Evolutionary conservation across 2,888 invertebrate genomes (phyloP), one percentile per base, ranked within the genome.

Genomic region (Amblyteles armatorius): DNA sequence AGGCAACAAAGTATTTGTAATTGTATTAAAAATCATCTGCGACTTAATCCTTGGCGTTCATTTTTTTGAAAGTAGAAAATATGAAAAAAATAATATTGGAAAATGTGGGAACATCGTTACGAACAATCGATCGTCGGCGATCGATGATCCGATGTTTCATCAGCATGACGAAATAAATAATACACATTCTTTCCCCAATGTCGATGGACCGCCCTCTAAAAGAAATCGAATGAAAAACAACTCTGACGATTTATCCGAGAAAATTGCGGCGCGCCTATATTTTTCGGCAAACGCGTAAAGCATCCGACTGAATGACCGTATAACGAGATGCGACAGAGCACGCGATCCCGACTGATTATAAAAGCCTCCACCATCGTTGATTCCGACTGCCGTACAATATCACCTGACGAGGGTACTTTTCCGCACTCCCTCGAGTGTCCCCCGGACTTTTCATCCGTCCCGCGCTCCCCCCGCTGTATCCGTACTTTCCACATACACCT

Each of bases 371-470:
- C 44, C 33, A 60, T 36, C 26, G 44, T 67, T 57, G 22, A 29
- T 63, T 33, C 13, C 16, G 29, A 29, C 29, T 48, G 68, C 80
- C 76, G 74, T 83, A 90, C 91, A 91, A 90, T 91, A 84, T 72
- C 79, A 76, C 69, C 84, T 91, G 89, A 92, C 88, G 91, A 91
- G 87, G 79, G 57, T 82, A 83, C 87, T 85, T 88, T 87, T 84
- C 86, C 57, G 67, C 22, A 82, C 78, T 84, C 65, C 44, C 29
- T n/a, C 77, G 60, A 52, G 44, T 68, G 57, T 68, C 55, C 13
- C 33, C 19, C 57, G 55, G n/a, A n/a, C 69, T 76, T 71, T 76
- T 52, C 60, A 69, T 48, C 73, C 22, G 40, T 73, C 60, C 67
- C 7, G 29, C 68, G 16, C n/a, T 82, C 29, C 3, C 57, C 33